These are phyloP conservation scores for Bombus superbus DNA, from an alignment of 1,140 invertebrate genomes.

Conservation along the genomic window DNA sequence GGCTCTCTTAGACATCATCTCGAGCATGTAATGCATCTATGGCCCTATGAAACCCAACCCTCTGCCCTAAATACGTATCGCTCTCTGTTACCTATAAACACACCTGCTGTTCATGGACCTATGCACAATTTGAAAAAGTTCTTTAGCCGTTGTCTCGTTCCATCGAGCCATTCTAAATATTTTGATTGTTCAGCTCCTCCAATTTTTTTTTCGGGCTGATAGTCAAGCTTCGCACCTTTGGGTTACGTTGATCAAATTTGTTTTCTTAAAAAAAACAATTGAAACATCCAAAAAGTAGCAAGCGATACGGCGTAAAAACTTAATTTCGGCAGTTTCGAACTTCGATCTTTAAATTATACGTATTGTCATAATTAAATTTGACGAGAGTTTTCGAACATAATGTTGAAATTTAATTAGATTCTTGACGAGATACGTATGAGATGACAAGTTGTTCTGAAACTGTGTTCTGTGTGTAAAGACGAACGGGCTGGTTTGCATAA, in stretches of 20 bases:
- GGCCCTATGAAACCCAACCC: conserved; percentile 41
- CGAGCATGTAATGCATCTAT: conserved; percentile 70
- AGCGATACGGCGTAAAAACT: background rate
- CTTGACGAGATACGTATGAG: background rate
- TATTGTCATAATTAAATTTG: background rate
- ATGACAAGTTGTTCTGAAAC: background rate
- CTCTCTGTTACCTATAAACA: conserved; percentile 12
- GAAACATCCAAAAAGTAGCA: background rate
- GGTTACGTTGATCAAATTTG: too few relatives aligned
- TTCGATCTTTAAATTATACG: background rate
- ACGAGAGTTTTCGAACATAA: background rate
- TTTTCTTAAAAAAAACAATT: background rate
- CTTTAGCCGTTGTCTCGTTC: conserved; percentile 21
- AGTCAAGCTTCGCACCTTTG: background rate
- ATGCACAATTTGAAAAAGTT: conserved; percentile 57
- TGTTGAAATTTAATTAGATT: background rate
- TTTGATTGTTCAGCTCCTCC: conserved; percentile 41
- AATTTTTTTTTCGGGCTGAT: background rate
- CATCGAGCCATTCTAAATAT: conserved; percentile 56
- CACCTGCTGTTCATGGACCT: conserved; percentile 50
- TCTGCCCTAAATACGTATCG: conserved; percentile 26
- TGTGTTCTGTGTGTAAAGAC: background rate
- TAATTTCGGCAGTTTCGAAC: background rate
- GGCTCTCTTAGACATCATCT: conserved; percentile 63
- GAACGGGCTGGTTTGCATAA: background rate